Evolutionary conservation across 2,888 invertebrate genomes (phyloP), one percentile per base, ranked within the genome.

Genomic region (Euzophera pinguis): DNA sequence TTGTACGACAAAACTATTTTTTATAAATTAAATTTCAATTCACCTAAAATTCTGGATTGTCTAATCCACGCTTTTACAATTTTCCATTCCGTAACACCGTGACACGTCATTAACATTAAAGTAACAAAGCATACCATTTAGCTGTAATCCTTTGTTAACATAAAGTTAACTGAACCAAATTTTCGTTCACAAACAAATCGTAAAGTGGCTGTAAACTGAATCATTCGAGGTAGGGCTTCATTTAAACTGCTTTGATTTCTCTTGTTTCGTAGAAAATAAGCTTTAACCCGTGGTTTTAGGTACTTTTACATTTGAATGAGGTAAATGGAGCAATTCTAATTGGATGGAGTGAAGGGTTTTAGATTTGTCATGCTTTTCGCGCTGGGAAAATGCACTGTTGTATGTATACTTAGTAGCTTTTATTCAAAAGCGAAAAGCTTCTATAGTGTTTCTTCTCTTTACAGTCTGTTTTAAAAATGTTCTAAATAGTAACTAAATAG

Each of bases 121-220:
- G 12, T 43, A 12, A 43, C 43, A 43, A 43, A 43, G 43, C 43
- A 29, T 43, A 9, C 27, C 27, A 22, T 22, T 29, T 39, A 39
- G 13, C 32, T 29, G 16, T 32, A 45, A 45, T 45, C 45, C 45
- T 45, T 45, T 45, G 45, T 45, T 45, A 45, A 45, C 34, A 45
- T 45, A 32, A 45, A 45, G 45, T 45, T 45, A 45, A 45, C 45
- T 34, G 45, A 45, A 45, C 45, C 45, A 45, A 45, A 45, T 32
- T 45, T 45, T 45, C 45, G 34, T 45, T 32, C 45, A 14, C 22
- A 48, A 37, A 48, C 37, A 22, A 48, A 48, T 48, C 45, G 48
- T 48, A 48, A 48, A 50, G 29, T 38, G 39, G 16, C 16, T n/a
- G 27, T 50, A 50, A 50, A 50, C 32, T 32, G 39, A 38, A 39